Base-by-base conservation (phyloP, 2,888 invertebrate species). In the Troilus luridus region DNA sequence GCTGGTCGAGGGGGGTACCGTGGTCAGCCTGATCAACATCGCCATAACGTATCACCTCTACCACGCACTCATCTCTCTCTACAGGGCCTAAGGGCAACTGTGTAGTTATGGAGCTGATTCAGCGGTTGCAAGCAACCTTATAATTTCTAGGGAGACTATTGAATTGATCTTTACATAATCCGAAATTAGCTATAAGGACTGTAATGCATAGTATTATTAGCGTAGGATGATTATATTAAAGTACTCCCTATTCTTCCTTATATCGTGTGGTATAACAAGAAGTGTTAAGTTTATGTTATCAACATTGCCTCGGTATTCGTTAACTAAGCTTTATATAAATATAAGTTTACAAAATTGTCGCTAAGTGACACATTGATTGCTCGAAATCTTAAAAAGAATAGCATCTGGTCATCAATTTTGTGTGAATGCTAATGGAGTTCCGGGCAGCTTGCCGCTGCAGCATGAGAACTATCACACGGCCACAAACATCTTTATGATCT, bases 11-110 rank as follows among this genome's bases (percentile, higher is more conserved):
- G 85, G 85, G 14, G 85, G 56, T 58, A 11, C 90, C 9, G 56
- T 90, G 54, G 41, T 67, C 24, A 59, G 58, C 14, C 19, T 90
- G 8, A 19, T 67, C 59, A 67, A 72, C 21, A n/a, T 90, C 8
- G 72, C 67, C n/a, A 27, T 90, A 59, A 90, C 64, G 11, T 90
- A 90, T 27, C 90, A 90, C 27, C 77, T 90, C 77, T 90, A 90
- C 27, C 56, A 77, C 19, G 54, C 72, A 7, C n/a, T 89, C 21
- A 64, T 85, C 14, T 58, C 54, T n/a, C 85, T 85, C 1, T 58
- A 54, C 56, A 21, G 6, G 14, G 54, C n/a, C 21, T 85, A 58
- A 56, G 56, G 7, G 27, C 27, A 41, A 77, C 41, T 14, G 14
- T 2, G 9, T 41, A 0, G 19, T 27, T 8, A 0, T 8, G 24